Evolutionary conservation across 92 coral and sea anemone genomes (phyloP).

Genomic region (Actinernus sp.): DNA sequence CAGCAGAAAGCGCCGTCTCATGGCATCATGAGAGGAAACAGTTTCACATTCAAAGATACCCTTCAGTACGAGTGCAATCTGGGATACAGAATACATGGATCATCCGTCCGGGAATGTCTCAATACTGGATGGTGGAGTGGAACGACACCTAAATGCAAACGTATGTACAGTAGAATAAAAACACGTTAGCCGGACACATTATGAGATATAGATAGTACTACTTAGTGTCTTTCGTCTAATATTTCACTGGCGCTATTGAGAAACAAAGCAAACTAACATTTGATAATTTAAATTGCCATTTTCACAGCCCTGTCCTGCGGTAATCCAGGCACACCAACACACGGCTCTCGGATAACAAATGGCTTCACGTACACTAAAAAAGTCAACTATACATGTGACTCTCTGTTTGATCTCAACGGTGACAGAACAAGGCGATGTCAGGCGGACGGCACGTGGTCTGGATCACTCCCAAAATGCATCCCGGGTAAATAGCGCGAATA

Average conservation of each 20-base stretch:
- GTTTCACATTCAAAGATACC: conserved; percentile 86
- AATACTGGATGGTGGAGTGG: conserved; percentile 85
- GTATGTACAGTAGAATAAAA: conserved; percentile 76
- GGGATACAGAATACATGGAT: conserved; percentile 85
- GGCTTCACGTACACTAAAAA: conserved; percentile 56
- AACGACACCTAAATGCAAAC: conserved; percentile 72
- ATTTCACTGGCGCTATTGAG: not conserved
- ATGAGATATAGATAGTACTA: too few species aligned
- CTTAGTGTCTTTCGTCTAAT: too few species aligned
- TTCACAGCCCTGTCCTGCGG: conserved; percentile 85
- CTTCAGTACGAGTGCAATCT: conserved; percentile 77
- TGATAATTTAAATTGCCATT: too few species aligned
- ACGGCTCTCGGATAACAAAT: conserved; percentile 50
- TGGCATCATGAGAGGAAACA: conserved; percentile 81
- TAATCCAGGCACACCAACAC: conserved; percentile 71
- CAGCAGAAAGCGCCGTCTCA: conserved; percentile 61
- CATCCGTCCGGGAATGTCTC: conserved; percentile 76
- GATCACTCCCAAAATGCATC: conserved; percentile 79
- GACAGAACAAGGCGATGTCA: conserved; percentile 59
- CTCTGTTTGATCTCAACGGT: conserved; percentile 72
- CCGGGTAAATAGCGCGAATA: conserved; percentile 93
- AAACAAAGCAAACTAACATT: not conserved
- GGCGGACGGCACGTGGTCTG: conserved; percentile 97
- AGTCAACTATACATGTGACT: conserved; percentile 74
- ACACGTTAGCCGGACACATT: too few species aligned